These are phyloP conservation scores for Lepus europaeus DNA, from an alignment of 2,113 vertebrate species.

Conservation along the genomic window DNA sequence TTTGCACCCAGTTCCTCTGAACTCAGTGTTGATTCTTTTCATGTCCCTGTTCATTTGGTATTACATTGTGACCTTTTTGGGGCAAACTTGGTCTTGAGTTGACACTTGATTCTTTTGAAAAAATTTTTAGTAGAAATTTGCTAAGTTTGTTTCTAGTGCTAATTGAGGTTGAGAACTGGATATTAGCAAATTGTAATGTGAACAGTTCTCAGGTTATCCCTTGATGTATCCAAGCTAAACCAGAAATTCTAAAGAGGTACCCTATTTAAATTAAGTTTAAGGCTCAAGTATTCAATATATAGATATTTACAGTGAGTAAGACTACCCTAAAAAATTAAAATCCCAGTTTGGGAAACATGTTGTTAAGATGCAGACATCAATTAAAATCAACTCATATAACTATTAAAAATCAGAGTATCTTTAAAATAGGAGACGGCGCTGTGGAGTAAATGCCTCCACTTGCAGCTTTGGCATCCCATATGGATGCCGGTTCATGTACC, in stretches of 20 bases:
- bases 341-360: neutral
- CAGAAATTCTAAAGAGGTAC: constrained; percentile 18
- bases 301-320: constrained; percentile 14
- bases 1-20: neutral
- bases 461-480: too few species aligned
- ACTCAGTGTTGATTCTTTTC: neutral
- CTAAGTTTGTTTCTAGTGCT: constrained; percentile 18
- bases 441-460: too few species aligned
- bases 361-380: constrained; percentile 25
- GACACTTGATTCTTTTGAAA: neutral
- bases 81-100: constrained; percentile 23
- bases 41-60: neutral
- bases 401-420: neutral
- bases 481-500: too few species aligned
- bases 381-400: neutral
- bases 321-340: neutral
- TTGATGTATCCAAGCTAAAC: neutral
- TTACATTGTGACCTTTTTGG: neutral
- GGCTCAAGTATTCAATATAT: neutral
- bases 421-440: too few species aligned
- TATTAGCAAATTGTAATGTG: neutral
- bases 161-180: constrained; percentile 39
- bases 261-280: constrained; percentile 46
- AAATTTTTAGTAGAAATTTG: neutral
- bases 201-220: constrained; percentile 48